phyloP scores from a whole-genome alignment of 2,888 invertebrate genomes.

The Melieria omissa region DNA sequence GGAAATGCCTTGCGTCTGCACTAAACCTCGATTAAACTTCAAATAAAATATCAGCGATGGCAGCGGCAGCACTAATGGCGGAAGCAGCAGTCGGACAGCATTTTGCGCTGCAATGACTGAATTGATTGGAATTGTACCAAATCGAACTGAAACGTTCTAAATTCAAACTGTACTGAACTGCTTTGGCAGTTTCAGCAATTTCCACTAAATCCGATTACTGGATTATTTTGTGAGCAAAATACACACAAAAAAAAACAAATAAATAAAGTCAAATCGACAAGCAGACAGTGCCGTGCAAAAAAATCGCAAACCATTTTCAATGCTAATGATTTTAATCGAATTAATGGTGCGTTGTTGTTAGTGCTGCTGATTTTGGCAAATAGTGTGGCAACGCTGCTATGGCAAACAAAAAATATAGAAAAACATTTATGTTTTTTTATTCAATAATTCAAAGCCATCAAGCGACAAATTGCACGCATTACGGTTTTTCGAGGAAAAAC shows the following conservation, averaged over 20 bases:
- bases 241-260: too few relatives aligned
- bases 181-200: not conserved
- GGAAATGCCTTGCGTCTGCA: constrained; percentile 3
- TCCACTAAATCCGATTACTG: constrained; percentile 31
- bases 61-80: constrained; percentile 8
- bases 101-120: constrained; percentile 20
- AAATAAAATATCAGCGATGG: constrained; percentile 15
- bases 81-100: not conserved
- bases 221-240: constrained; percentile 8
- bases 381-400: too few relatives aligned
- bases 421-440: too few relatives aligned
- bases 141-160: too few relatives aligned
- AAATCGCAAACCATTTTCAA: not conserved
- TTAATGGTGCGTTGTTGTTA: constrained; percentile 13
- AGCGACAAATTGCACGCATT: too few relatives aligned
- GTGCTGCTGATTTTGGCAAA: too few relatives aligned
- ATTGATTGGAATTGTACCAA: not conserved
- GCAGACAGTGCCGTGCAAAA: too few relatives aligned
- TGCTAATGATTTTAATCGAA: constrained; percentile 26
- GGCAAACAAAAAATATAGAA: too few relatives aligned
- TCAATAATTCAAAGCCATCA: too few relatives aligned
- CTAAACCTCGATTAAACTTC: constrained; percentile 26
- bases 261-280: too few relatives aligned
- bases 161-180: too few relatives aligned
- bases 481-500: too few relatives aligned